phyloP scores from a whole-genome alignment of 1,140 invertebrate species.

The Periplaneta americana region DNA sequence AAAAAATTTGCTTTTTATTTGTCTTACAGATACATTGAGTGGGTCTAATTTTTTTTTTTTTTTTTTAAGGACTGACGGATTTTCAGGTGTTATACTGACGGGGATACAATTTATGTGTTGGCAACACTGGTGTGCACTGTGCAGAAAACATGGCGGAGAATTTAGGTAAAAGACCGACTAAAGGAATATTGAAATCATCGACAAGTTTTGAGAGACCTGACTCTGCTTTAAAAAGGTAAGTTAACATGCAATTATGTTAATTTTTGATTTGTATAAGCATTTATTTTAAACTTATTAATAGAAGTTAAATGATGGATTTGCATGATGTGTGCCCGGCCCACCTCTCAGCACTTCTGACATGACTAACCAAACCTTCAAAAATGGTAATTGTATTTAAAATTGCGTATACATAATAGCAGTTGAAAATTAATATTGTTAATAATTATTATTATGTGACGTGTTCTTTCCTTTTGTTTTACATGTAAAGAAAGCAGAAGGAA shows the following conservation, averaged over 20 bases:
- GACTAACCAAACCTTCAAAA: not conserved
- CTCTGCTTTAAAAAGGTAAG: conserved; percentile 40
- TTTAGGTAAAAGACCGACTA: conserved; percentile 67
- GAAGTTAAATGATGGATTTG: not conserved
- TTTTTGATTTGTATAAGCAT: not conserved
- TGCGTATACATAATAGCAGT: not conserved
- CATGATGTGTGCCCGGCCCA: not conserved
- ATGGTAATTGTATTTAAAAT: not conserved
- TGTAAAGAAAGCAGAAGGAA: conserved; percentile 57
- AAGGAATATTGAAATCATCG: conserved; percentile 88
- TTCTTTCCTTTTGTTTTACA: not conserved
- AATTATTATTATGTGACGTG: not conserved
- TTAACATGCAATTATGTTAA: not conserved
- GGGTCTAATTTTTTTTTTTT: no score
- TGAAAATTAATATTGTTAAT: not conserved
- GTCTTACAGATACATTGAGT: no score
- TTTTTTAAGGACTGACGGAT: no score
- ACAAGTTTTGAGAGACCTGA: conserved; percentile 79
- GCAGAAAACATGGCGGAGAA: conserved; percentile 44
- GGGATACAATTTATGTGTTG: no score
- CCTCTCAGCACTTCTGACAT: not conserved
- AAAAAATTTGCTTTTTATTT: no score
- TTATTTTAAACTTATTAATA: not conserved
- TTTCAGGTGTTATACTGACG: no score
- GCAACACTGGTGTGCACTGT: no score